Conservation (phyloP, 1,140 invertebrate species). For the Myzus persicae region DNA sequence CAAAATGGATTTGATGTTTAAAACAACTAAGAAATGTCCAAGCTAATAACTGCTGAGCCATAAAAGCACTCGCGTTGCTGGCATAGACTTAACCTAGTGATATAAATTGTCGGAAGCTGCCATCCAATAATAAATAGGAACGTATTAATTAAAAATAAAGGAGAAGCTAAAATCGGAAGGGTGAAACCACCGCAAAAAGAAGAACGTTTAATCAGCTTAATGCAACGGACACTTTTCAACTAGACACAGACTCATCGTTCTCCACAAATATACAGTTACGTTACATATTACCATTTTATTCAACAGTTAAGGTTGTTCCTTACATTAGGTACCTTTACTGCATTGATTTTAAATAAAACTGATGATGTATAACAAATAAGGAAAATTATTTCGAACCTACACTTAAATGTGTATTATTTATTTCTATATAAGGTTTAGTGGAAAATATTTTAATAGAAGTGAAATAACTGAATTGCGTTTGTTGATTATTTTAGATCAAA, state of each 20-base stretch:
- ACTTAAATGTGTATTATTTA: background rate
- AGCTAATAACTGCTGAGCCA: background rate
- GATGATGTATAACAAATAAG: background rate
- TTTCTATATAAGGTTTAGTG: background rate
- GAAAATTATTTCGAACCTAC: too few relatives aligned
- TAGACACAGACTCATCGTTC: background rate
- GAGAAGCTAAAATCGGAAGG: background rate
- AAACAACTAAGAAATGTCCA: background rate
- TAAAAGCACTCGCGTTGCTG: background rate
- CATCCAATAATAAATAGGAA: background rate
- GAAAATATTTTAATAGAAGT: background rate
- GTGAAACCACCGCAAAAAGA: background rate
- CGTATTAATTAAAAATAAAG: slow-evolving; percentile 44
- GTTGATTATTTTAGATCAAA: background rate
- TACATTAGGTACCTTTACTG: background rate
- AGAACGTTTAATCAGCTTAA: slow-evolving; percentile 40
- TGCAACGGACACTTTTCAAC: background rate
- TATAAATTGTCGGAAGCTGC: background rate
- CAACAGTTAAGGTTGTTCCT: background rate
- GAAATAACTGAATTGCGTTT: background rate
- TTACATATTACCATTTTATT: background rate
- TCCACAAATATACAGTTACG: background rate
- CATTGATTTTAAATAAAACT: background rate
- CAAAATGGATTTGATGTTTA: background rate
- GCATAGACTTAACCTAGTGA: too few relatives aligned